phyloP scores from a whole-genome alignment of 1,140 invertebrate genomes.

The Anagrus nilaparvatae region DNA sequence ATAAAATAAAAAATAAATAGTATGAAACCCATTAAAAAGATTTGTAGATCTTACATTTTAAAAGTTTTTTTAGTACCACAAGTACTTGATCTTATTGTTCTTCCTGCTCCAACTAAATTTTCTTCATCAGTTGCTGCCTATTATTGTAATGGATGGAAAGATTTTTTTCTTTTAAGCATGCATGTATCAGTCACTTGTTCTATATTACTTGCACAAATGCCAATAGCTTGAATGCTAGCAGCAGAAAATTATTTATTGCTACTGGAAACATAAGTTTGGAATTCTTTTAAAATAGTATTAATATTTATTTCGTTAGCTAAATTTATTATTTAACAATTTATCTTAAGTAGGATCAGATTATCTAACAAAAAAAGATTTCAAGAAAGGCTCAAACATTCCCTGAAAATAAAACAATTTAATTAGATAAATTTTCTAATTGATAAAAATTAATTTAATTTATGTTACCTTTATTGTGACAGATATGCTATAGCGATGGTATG shows the following conservation, averaged over 20 bases:
- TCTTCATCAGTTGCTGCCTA: too few relatives aligned
- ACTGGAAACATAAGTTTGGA: conserved; percentile 93
- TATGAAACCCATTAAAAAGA: too few relatives aligned
- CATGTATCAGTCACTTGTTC: conserved; percentile 90
- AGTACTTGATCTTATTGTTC: too few relatives aligned
- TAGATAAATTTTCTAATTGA: too few relatives aligned
- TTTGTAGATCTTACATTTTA: too few relatives aligned
- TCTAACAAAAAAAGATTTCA: conserved; percentile 96
- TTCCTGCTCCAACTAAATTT: too few relatives aligned
- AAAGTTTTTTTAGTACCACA: too few relatives aligned
- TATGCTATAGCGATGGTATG: conserved; percentile 93
- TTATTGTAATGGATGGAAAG: too few relatives aligned
- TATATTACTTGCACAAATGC: conserved; percentile 80
- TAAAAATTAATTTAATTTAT: too few relatives aligned
- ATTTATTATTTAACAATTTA: conserved; percentile 95
- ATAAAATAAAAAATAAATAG: too few relatives aligned
- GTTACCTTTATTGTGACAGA: conserved; percentile 71
- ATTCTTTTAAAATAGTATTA: conserved; percentile 87
- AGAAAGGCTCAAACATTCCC: conserved; percentile 92
- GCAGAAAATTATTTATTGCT: conserved; percentile 91
- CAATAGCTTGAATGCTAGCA: conserved; percentile 97
- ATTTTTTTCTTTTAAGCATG: too few relatives aligned
- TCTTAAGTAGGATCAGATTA: conserved; percentile 93
- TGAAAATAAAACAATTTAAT: too few relatives aligned
- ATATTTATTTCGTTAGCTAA: conserved; percentile 90